These are phyloP conservation scores for Xerus inauris DNA, from an alignment of 2,113 vertebrate species.

Conservation along the genomic window DNA sequence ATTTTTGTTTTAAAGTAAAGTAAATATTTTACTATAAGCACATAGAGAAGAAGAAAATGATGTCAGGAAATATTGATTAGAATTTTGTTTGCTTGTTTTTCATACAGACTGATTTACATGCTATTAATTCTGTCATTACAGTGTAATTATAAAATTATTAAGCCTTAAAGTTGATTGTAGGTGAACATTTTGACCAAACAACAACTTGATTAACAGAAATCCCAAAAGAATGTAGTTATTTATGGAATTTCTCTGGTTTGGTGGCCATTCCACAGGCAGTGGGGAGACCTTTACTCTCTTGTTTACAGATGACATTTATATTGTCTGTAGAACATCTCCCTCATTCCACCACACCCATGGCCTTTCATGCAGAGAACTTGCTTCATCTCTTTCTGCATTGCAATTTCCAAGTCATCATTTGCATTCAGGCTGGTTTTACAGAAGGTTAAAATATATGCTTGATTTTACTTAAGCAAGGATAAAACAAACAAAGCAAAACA, in stretches of 20 bases:
- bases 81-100: not conserved
- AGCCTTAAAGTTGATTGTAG: not conserved
- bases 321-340: not conserved
- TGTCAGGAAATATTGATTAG: not conserved
- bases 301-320: not conserved
- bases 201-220: not conserved
- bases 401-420: not conserved
- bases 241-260: not conserved
- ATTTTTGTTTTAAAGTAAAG: not conserved
- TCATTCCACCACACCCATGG: too few relatives aligned
- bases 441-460: constrained; percentile 13
- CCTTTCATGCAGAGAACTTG: not conserved
- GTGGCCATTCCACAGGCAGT: not conserved
- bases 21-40: not conserved
- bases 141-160: not conserved
- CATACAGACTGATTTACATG: not conserved
- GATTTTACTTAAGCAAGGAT: constrained; percentile 37
- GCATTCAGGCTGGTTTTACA: not conserved
- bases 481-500: constrained; percentile 14
- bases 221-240: not conserved
- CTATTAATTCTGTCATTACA: not conserved
- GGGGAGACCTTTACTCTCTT: not conserved
- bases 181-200: not conserved
- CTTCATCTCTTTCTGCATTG: not conserved
- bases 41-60: not conserved